A percentile compares a stretch with the other conserved stretches of the same genome.
phyloP scores from a whole-genome alignment of 2,113 vertebrate genomes.

The Cepphus grylle region DNA sequence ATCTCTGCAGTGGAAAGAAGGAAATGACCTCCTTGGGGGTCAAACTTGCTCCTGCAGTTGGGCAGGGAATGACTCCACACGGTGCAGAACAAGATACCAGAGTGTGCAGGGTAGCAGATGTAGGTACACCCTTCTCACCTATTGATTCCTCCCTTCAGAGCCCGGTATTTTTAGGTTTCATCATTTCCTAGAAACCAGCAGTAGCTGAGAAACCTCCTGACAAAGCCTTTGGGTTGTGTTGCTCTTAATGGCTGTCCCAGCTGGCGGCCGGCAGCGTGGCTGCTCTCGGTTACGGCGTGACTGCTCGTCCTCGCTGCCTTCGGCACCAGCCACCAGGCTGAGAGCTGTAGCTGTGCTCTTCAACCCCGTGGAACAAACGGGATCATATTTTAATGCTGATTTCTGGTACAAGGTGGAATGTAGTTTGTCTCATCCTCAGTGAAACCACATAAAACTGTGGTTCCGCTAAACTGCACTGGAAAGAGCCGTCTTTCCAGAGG shows the following conservation, averaged over 20 bases:
- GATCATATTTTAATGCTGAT: neutral
- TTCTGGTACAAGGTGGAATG: neutral
- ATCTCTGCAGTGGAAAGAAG: neutral
- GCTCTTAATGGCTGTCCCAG: neutral
- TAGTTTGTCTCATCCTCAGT: neutral
- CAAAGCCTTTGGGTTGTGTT: neutral
- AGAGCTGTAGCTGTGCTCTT: neutral
- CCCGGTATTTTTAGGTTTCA: neutral
- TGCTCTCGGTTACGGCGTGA: rapidly evolving
- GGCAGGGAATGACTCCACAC: neutral
- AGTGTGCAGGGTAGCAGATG: neutral
- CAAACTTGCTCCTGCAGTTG: neutral
- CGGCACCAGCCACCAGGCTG: neutral
- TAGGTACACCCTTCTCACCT: neutral
- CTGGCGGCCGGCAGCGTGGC: rapidly evolving
- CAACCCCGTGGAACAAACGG: neutral
- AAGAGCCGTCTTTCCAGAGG: neutral
- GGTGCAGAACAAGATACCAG: neutral
- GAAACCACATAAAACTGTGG: neutral
- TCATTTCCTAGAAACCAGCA: neutral
- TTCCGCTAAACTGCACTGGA: neutral
- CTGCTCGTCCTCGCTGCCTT: neutral
- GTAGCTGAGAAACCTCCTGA: neutral
- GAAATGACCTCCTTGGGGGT: neutral
- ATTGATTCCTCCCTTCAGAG: neutral